Evolutionary conservation across 2,113 vertebrate species (phyloP).

Genomic region (Nothoprocta pentlandii): DNA sequence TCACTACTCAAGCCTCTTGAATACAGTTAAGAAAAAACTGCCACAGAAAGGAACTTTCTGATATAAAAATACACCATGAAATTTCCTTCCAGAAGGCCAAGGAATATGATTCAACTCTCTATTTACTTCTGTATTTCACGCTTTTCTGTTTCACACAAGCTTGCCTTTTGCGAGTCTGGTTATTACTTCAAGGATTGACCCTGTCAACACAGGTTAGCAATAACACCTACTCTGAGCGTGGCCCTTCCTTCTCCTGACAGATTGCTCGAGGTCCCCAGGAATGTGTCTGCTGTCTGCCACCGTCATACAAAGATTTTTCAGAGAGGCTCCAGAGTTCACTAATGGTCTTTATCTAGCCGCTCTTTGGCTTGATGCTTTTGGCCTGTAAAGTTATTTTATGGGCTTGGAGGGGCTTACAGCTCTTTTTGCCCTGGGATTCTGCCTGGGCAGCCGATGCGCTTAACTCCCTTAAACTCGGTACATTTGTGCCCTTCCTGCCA

Average conservation of each 20-base stretch:
- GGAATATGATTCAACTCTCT: neutral
- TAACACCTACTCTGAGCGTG: neutral
- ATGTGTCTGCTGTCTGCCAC: neutral
- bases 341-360: neutral
- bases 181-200: neutral
- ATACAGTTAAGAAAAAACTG: neutral
- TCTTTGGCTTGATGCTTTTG: neutral
- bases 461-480: neutral
- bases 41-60: neutral
- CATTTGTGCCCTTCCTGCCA: neutral
- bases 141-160: neutral
- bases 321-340: neutral
- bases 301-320: neutral
- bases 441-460: neutral
- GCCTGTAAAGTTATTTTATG: neutral
- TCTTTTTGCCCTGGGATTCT: neutral
- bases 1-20: neutral
- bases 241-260: neutral
- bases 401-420: neutral
- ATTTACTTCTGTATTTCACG: neutral
- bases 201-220: neutral
- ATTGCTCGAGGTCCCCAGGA: neutral
- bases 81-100: neutral
- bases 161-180: neutral
- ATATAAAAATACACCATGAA: neutral